A percentile compares a stretch with the other conserved stretches of the same genome.
These are phyloP conservation scores for Littorina saxatilis DNA, from an alignment of 1,140 invertebrate genomes.

Conservation along the genomic window DNA sequence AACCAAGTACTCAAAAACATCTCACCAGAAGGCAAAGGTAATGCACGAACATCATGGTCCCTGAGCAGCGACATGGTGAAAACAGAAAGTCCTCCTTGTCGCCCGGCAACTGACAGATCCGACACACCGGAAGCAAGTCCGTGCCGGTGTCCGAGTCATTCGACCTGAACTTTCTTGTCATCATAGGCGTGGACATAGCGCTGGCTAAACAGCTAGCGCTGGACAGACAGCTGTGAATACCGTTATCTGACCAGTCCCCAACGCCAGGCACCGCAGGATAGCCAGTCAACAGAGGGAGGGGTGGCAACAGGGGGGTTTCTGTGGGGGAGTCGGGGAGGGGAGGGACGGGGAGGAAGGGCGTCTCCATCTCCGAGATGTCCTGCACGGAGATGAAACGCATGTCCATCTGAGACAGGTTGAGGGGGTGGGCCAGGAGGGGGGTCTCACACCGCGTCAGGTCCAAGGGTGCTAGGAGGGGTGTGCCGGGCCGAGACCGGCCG, in stretches of 20 bases:
- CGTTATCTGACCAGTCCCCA: neutral
- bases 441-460: neutral
- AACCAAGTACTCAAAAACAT: too few relatives aligned
- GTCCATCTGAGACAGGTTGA: neutral
- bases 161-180: constrained; percentile 54
- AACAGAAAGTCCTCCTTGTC: constrained; percentile 77
- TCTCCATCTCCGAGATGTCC: constrained; percentile 16
- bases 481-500: neutral
- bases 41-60: constrained; percentile 79
- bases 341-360: neutral
- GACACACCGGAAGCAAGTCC: constrained; percentile 75
- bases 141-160: constrained; percentile 65
- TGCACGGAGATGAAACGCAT: constrained; percentile 1
- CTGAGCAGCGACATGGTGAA: constrained; percentile 79
- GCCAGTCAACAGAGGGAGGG: neutral
- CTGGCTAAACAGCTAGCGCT: constrained; percentile 43
- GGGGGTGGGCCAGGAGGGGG: neutral
- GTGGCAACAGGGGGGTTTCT: constrained; percentile 21
- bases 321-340: constrained; percentile 3
- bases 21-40: constrained; percentile 78
- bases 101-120: constrained; percentile 78
- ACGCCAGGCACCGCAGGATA: neutral
- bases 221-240: constrained; percentile 34
- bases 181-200: constrained; percentile 53
- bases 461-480: neutral